Base-by-base conservation (phyloP, 2,888 invertebrate genomes). In the Polydrusus pterygomalis region DNA sequence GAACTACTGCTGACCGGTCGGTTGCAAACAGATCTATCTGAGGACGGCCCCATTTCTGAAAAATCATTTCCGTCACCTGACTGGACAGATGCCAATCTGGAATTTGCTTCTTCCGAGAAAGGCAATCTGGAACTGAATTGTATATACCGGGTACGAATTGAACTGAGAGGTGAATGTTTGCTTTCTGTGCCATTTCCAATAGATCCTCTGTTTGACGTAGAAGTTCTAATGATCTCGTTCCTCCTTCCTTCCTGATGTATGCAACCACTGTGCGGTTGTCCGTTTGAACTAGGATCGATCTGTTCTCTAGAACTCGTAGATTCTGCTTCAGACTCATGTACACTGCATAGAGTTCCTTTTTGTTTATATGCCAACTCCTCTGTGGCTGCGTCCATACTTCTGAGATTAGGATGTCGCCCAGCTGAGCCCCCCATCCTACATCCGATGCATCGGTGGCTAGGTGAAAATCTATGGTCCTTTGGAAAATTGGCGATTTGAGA, bases 11-110 rank as follows among this genome's bases (percentile, higher is more conserved):
- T 15, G 79, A 77, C 13, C 34, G 34, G 6, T 47, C 65, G 17
- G 78, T 72, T 25, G 79, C 79, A 70, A 77, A 79, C 18, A 79
- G 58, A 69, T 79, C 79, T 25, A 78, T 67, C 17, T 72, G 51
- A 8, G 79, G 78, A 11, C 18, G 56, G 18, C 76, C 71, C 76
- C 77, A 79, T 45, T 70, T 77, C 62, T 65, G 40, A 43, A 79
- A 75, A 40, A 78, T 76, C 30, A 15, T 67, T 18, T 60, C 13
- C 38, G 69, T 64, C 20, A 77, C 38, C 49, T 38, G n/a, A 10
- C 69, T 47, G 30, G 45, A 56, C n/a, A 79, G 62, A 60, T 79
- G 78, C 78, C 79, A 79, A 60, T 79, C 77, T 64, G 77, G 65
- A 65, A 71, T 38, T 13, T 11, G 62, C 45, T 64, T 45, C n/a